A percentile compares a stretch with the other conserved stretches of the same genome.
These are phyloP conservation scores for Patagioenas fasciata DNA, from an alignment of 2,113 vertebrate genomes.

Conservation along the genomic window DNA sequence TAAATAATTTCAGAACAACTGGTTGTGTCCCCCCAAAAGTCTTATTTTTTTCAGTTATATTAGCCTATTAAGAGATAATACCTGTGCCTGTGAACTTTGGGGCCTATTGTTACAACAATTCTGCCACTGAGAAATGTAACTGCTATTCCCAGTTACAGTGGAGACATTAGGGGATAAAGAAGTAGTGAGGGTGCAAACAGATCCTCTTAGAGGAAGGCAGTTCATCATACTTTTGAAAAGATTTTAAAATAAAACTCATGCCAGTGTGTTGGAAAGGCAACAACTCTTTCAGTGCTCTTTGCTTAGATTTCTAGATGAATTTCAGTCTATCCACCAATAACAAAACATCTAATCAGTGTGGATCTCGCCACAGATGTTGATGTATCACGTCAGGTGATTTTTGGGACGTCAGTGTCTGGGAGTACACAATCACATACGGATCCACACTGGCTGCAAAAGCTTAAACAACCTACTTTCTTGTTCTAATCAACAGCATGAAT, in stretches of 20 bases:
- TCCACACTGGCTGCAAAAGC: not conserved
- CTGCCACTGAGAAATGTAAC: not conserved
- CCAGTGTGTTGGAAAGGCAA: not conserved
- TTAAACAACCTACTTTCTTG: not conserved
- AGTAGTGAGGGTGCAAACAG: not conserved
- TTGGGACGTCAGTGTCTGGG: not conserved
- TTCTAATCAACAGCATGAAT: not conserved
- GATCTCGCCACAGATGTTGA: not conserved
- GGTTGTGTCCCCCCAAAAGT: not conserved
- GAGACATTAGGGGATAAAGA: not conserved
- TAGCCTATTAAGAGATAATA: not conserved
- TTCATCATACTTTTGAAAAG: not conserved
- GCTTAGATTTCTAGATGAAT: not conserved
- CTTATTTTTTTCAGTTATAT: not conserved
- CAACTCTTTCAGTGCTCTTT: not conserved
- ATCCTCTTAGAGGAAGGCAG: not conserved
- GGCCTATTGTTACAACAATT: not conserved
- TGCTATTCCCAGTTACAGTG: not conserved
- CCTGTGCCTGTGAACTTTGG: not conserved
- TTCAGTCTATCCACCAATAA: not conserved
- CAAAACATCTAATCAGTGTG: not conserved
- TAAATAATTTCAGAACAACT: constrained; percentile 1
- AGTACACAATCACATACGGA: not conserved
- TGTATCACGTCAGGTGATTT: not conserved
- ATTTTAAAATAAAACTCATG: not conserved